These are phyloP conservation scores for Zaprionus lachaisei DNA, from an alignment of 1,140 invertebrate species.

Conservation along the genomic window DNA sequence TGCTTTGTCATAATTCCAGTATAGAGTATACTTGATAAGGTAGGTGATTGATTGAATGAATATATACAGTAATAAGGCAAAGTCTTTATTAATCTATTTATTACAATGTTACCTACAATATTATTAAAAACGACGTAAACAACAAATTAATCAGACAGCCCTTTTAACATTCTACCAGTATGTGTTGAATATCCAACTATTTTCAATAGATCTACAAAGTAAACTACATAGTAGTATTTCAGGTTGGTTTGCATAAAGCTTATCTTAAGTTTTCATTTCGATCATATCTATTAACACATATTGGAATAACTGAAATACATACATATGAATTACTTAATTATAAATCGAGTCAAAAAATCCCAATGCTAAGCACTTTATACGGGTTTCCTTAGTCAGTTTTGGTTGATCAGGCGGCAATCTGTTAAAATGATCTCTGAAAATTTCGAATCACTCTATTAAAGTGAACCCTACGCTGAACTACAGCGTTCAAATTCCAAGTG, in stretches of 20 bases:
- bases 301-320: neutral
- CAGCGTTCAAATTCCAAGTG: conserved; percentile 73
- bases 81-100: neutral
- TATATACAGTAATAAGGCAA: neutral
- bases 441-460: conserved; percentile 55
- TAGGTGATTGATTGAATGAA: neutral
- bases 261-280: conserved; percentile 6
- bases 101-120: neutral
- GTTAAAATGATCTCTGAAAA: conserved; percentile 47
- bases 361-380: conserved; percentile 46
- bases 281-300: conserved; percentile 25
- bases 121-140: neutral
- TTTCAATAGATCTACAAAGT: neutral
- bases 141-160: neutral
- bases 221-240: neutral
- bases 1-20: neutral
- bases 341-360: conserved; percentile 7
- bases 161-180: neutral
- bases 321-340: conserved; percentile 27
- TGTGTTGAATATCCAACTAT: neutral
- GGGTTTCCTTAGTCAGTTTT: conserved; percentile 25
- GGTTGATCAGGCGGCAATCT: conserved; percentile 36
- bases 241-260: neutral
- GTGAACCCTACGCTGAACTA: conserved; percentile 63
- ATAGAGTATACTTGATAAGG: neutral